A percentile compares a stretch with the other conserved stretches of the same genome.
Evolutionary conservation across 2,888 invertebrate species (phyloP).

Genomic region (Meiosimyza decipiens): DNA sequence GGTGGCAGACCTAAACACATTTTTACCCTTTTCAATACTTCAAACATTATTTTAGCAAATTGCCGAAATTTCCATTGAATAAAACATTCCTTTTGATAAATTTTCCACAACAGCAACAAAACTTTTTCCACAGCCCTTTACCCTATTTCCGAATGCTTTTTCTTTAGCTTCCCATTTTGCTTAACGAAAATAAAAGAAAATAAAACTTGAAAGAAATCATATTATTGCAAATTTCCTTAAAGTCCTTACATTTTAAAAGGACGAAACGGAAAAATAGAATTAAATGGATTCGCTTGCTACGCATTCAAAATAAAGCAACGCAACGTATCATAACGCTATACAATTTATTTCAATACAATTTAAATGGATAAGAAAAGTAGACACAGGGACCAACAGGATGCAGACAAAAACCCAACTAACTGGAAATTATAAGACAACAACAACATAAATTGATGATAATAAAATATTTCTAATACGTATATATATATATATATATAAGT

Average conservation of each 20-base stretch:
- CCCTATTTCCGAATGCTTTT: too few species aligned
- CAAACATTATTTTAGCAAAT: neutral
- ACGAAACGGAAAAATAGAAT: too few species aligned
- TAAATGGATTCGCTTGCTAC: too few species aligned
- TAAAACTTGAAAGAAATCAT: neutral
- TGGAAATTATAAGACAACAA: neutral
- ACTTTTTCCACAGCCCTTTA: neutral
- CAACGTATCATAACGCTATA: neutral
- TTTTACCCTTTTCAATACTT: neutral
- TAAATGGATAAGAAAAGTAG: neutral
- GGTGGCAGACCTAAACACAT: neutral
- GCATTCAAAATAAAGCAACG: neutral
- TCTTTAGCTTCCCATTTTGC: too few species aligned
- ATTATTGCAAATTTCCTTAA: too few species aligned
- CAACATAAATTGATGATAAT: too few species aligned
- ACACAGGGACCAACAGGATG: neutral
- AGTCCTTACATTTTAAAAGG: too few species aligned
- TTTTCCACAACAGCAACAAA: neutral
- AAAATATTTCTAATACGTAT: too few species aligned
- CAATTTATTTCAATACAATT: slow-evolving; percentile 6
- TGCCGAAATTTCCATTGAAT: neutral
- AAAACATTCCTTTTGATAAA: neutral
- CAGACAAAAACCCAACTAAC: slow-evolving; percentile 13
- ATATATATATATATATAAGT: too few species aligned
- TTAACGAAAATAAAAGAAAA: neutral